These are phyloP conservation scores for Cancer borealis DNA, from an alignment of 2,888 invertebrate genomes.

Conservation along the genomic window DNA sequence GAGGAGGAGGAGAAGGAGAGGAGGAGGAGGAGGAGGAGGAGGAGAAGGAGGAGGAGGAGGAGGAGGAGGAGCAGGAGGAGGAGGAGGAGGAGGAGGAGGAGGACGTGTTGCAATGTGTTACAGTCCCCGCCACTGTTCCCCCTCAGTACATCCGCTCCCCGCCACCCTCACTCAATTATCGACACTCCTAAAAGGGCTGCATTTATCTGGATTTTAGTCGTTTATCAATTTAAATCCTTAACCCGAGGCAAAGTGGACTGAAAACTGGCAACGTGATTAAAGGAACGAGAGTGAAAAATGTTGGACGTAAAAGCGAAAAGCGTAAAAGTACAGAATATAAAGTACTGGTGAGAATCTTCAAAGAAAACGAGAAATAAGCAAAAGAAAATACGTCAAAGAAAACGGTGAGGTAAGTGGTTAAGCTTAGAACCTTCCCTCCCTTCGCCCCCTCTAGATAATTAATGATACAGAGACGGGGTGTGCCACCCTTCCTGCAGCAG, in stretches of 20 bases:
- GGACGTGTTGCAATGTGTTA: neutral
- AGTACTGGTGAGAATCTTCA: neutral
- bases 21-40: no score
- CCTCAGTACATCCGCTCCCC: neutral
- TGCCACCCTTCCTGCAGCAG: neutral
- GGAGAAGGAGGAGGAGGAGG: no score
- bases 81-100: neutral
- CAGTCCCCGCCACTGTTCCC: neutral
- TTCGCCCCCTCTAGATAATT: neutral
- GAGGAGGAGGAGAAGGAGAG: no score
- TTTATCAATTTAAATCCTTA: neutral
- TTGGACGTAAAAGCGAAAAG: neutral
- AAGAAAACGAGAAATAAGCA: neutral
- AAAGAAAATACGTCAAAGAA: neutral
- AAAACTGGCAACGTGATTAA: neutral
- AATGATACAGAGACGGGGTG: neutral
- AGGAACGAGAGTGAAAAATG: neutral
- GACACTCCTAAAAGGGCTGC: neutral
- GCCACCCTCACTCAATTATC: slow-evolving; percentile 32
- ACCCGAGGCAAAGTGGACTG: neutral
- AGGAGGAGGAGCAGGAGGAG: neutral
- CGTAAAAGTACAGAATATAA: neutral
- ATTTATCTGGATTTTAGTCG: neutral
- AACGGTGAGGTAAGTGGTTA: neutral
- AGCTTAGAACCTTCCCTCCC: neutral